phyloP scores from a whole-genome alignment of 2,888 invertebrate genomes.

The Troides oblongomaculatus region DNA sequence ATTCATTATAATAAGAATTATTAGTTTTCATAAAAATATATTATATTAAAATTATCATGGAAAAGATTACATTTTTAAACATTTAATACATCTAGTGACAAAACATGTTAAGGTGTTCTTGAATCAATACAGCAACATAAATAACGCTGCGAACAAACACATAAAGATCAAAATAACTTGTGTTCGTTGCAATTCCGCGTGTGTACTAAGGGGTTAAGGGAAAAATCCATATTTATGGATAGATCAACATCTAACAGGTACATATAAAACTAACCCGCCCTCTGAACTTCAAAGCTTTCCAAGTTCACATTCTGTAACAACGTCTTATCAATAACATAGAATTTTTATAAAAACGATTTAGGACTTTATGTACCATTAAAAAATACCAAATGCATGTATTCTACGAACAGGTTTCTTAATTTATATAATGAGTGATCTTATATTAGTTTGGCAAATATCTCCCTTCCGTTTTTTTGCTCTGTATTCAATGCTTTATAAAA shows the following conservation, averaged over 20 bases:
- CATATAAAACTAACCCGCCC: conserved; percentile 53
- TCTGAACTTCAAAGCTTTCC: conserved; percentile 53
- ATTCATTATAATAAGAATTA: not conserved
- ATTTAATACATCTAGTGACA: not conserved
- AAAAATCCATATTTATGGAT: conserved; percentile 30
- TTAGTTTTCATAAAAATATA: not conserved
- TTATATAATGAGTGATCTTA: not conserved
- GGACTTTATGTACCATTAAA: not conserved
- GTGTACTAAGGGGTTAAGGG: conserved; percentile 29
- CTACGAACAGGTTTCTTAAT: not conserved
- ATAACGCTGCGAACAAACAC: not conserved
- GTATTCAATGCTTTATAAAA: too few relatives aligned
- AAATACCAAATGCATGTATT: not conserved
- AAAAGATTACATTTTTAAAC: not conserved
- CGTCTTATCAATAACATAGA: conserved; percentile 36
- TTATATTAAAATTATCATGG: not conserved
- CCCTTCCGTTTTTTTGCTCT: too few relatives aligned
- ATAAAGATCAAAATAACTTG: conserved; percentile 26
- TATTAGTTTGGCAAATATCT: too few relatives aligned
- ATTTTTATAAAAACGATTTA: not conserved
- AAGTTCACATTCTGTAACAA: conserved; percentile 48
- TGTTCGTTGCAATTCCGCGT: conserved; percentile 14
- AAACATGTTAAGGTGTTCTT: not conserved
- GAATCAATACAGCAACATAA: not conserved
- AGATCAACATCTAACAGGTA: conserved; percentile 35